Base-by-base conservation (phyloP, 2,113 vertebrate genomes). In the Lamprotornis superbus region DNA sequence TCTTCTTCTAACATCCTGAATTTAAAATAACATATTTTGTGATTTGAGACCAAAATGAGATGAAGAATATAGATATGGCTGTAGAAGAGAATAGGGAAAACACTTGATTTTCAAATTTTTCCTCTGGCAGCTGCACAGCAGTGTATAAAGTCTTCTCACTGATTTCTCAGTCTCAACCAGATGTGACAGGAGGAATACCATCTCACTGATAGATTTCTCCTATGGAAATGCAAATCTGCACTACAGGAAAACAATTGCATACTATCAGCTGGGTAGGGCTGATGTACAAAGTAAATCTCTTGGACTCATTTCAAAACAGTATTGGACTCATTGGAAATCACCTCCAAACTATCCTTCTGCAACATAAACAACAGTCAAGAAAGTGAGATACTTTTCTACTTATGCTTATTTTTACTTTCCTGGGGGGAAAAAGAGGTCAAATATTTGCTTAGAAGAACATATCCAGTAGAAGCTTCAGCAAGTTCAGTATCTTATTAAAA, bases 401-500 rank as follows among this genome's bases (percentile, higher is more conserved):
- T 78, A 52, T 49, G 28, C 15, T 91, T 83, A 44, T 42, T 82
- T 6, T 47, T 80, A 18, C 39, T 85, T 94, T 90, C 83, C 42
- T 63, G 5, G 9, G 4, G 15, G 4, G 5, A 5, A n/a, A 59
- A 56, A 13, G 67, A 39, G 31, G 19, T 64, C 31, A 75, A 70
- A 79, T 1, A 61, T 65, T 91, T 95, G 78, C 74, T 93, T 86
- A 89, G n/a, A 93, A 89, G 94, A 47, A 68, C 11, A 86, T 42
- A 94, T 82, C 75, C 53, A 92, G 59, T 60, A 60, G 35, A 95
- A 87, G 8, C 37, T 79, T 24, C 63, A 76, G 50, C 40, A 85
- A 60, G 78, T 83, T 94, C 31, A 79, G 80, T 80, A 93, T 59
- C 75, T 90, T 94, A 91, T 95, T 95, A 83, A 96, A 93, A 97